Conservation (phyloP, 92 coral and sea anemone species). For the Paramuricea clavata region DNA sequence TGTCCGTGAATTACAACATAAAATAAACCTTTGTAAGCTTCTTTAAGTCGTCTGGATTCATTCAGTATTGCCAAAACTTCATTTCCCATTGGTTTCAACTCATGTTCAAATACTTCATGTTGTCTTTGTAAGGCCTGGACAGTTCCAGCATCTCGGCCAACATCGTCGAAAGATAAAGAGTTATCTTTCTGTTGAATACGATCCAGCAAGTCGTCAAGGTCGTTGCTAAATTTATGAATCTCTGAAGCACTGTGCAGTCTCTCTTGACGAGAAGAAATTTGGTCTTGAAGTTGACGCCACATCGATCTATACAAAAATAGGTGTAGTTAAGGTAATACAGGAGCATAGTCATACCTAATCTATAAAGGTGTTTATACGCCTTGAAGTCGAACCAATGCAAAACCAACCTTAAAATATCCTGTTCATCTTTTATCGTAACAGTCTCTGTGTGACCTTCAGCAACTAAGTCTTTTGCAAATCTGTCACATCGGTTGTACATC, state of each 20-base stretch:
- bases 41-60: conserved; percentile 79
- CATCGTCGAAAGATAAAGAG: conserved; percentile 80
- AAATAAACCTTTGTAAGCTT: conserved; percentile 86
- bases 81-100: conserved; percentile 75
- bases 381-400: too few relatives aligned
- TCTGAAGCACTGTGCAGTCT: conserved; percentile 95
- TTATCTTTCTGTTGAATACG: conserved; percentile 94
- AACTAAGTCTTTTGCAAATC: conserved; percentile 87
- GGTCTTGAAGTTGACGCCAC: conserved; percentile 94
- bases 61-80: conserved; percentile 76
- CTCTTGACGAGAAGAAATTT: conserved; percentile 79
- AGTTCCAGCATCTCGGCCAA: conserved; percentile 92
- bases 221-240: conserved; percentile 94
- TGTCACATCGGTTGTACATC: conserved; percentile 82
- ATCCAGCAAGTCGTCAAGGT: conserved; percentile 88
- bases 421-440: conserved; percentile 90
- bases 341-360: neutral
- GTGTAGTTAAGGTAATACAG: neutral
- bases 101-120: conserved; percentile 88
- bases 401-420: conserved; percentile 80
- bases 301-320: conserved; percentile 68
- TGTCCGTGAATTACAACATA: too few relatives aligned
- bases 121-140: conserved; percentile 92
- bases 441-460: conserved; percentile 98
- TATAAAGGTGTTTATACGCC: too few relatives aligned